Evolutionary conservation across 2,888 invertebrate species (phyloP).

Genomic region (Agelastica alni): DNA sequence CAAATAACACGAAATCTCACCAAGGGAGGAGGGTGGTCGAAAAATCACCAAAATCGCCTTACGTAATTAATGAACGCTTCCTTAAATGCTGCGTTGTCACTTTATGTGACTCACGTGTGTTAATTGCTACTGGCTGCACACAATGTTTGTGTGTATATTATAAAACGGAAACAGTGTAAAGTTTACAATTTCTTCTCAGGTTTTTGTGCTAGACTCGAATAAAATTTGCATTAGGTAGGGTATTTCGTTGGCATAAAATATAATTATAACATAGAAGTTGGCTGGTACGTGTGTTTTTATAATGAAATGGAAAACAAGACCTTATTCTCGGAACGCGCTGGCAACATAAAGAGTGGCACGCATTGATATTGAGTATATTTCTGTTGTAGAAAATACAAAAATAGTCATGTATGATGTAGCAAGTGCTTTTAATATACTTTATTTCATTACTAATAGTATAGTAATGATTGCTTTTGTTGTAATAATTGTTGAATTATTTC

Average conservation of each 20-base stretch:
- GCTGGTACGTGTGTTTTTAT: conserved; percentile 23
- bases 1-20: no score
- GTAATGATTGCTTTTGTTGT: no score
- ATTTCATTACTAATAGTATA: no score
- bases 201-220: conserved; percentile 26
- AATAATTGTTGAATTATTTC: no score
- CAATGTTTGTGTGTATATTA: conserved; percentile 19
- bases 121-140: conserved; percentile 4
- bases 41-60: no score
- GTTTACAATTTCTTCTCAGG: conserved; percentile 24
- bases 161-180: conserved; percentile 12
- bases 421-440: no score
- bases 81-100: conserved; percentile 28
- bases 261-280: conserved; percentile 12
- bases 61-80: no score
- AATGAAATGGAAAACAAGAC: conserved; percentile 25
- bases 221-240: conserved; percentile 30
- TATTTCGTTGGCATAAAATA: conserved; percentile 28
- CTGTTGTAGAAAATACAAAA: no score
- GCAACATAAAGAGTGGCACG: conserved; percentile 9
- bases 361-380: no score
- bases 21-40: no score
- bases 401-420: no score
- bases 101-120: conserved; percentile 27
- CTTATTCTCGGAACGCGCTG: conserved; percentile 12